A percentile compares a stretch with the other conserved stretches of the same genome.
These are phyloP conservation scores for Apomyelois bistriatella DNA, from an alignment of 2,888 invertebrate species.

Conservation along the genomic window DNA sequence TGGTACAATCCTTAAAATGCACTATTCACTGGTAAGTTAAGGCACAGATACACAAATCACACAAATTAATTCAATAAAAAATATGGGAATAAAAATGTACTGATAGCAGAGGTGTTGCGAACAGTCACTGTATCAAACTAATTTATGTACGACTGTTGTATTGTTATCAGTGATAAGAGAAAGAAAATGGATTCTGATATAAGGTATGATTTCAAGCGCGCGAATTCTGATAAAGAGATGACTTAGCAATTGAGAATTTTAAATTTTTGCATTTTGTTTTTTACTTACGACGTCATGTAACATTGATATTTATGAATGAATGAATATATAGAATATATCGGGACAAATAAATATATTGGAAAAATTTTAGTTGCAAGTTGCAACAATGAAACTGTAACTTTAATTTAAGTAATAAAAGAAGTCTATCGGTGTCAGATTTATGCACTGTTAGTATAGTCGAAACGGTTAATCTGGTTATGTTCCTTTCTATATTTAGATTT, in stretches of 20 bases:
- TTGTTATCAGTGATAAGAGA: slow-evolving; percentile 33
- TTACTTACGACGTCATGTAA: too few species aligned
- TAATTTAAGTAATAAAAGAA: neutral
- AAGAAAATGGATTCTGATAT: neutral
- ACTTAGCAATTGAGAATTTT: too few species aligned
- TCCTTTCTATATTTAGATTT: too few species aligned
- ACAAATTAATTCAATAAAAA: too few species aligned
- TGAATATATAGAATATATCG: too few species aligned
- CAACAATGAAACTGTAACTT: neutral
- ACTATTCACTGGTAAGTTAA: neutral
- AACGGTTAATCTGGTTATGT: too few species aligned
- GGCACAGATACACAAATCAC: too few species aligned
- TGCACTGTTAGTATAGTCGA: neutral
- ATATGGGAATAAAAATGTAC: too few species aligned
- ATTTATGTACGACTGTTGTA: slow-evolving; percentile 19
- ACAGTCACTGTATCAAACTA: slow-evolving; percentile 29
- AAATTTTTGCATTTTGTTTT: too few species aligned
- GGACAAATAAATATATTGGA: neutral
- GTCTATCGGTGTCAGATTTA: neutral
- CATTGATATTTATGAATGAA: too few species aligned
- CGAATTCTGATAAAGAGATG: neutral
- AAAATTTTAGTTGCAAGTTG: neutral
- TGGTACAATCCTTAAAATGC: slow-evolving; percentile 5
- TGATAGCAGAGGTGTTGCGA: neutral
- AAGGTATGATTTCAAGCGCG: neutral